phyloP scores from a whole-genome alignment of 1,140 invertebrate genomes.

The Drosophila chauvacae region DNA sequence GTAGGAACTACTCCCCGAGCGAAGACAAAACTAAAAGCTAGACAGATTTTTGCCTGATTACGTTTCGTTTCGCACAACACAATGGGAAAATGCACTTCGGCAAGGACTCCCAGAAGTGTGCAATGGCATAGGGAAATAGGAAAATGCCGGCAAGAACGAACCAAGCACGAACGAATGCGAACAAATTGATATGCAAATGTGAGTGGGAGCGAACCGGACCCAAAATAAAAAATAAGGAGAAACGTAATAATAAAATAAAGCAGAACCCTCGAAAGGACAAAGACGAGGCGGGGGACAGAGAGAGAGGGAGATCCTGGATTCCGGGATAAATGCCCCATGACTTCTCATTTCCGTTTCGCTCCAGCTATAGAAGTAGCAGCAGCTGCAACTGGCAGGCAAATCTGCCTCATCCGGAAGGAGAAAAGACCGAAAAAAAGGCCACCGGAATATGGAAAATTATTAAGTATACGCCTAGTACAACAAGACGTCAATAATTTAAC shows the following conservation, averaged over 20 bases:
- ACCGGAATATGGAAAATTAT: constrained; percentile 36
- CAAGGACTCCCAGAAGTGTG: constrained; percentile 59
- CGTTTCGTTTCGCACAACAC: constrained; percentile 31
- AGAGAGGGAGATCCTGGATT: constrained; percentile 49
- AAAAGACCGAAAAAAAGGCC: constrained; percentile 18
- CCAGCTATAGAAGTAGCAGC: constrained; percentile 32
- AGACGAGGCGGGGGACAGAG: constrained; percentile 4
- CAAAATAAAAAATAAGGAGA: not conserved
- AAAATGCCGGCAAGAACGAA: constrained; percentile 14
- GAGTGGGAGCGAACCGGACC: constrained; percentile 28
- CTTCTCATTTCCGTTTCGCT: constrained; percentile 65
- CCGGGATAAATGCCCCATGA: constrained; percentile 62
- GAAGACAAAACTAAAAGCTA: constrained; percentile 39
- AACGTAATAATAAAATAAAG: constrained; percentile 71
- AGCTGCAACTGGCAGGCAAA: constrained; percentile 74
- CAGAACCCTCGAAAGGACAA: constrained; percentile 21
- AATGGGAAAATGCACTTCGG: constrained; percentile 56
- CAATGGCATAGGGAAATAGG: constrained; percentile 31
- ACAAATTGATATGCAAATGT: constrained; percentile 82
- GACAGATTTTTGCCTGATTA: constrained; percentile 67
- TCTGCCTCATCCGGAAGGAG: constrained; percentile 54
- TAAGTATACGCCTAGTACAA: constrained; percentile 67
- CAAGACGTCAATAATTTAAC: constrained; percentile 66
- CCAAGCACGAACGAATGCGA: constrained; percentile 65
- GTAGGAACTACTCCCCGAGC: constrained; percentile 20